Base-by-base conservation (phyloP, 1,140 invertebrate species). In the Bombus waltoni region DNA sequence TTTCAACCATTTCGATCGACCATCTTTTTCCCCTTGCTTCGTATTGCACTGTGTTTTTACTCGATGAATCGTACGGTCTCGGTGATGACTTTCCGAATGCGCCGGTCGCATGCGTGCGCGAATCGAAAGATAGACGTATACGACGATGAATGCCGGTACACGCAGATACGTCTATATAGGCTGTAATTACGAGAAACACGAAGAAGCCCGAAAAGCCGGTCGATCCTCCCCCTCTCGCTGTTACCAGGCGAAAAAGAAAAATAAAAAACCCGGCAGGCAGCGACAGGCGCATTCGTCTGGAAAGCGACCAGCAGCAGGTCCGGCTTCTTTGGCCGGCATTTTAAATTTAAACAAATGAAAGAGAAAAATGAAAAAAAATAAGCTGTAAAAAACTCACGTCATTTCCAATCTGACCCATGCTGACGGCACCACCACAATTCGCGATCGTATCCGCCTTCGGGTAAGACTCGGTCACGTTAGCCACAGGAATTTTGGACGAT, bases 351-450 rank as follows among this genome's bases (percentile, higher is more conserved):
- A 22, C 2, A 8, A 53, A 68, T 44, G 0, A 44, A 53, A 79
- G 3, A 42, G 28, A 47, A 5, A 80, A n/a, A 53, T 13, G n/a
- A 72, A 38, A 82, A 76, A 53, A 68, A 62, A 13, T 44, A 73
- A 35, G 47, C 3, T n/a, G 28, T 22, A 38, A 62, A 35, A 77
- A 78, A 96, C 95, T 96, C 92, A 96, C 96, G 89, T 96, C 95
- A 89, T 95, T 95, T 86, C 94, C 94, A 89, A 96, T 96, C 91
- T 96, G 96, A 91, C 96, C 96, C 96, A 96, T 96, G 83, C 93
- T 95, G 91, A 91, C 94, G 88, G 94, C 94, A 93, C 93, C 93
- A 89, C 87, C 89, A 86, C 86, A 80, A 87, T 92, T 92, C 66
- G 93, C 93, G 92, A 94, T 92, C 81, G 93, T 94, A 94, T 94